phyloP scores from a whole-genome alignment of 2,888 invertebrate species.

The Antheraea assamensis region DNA sequence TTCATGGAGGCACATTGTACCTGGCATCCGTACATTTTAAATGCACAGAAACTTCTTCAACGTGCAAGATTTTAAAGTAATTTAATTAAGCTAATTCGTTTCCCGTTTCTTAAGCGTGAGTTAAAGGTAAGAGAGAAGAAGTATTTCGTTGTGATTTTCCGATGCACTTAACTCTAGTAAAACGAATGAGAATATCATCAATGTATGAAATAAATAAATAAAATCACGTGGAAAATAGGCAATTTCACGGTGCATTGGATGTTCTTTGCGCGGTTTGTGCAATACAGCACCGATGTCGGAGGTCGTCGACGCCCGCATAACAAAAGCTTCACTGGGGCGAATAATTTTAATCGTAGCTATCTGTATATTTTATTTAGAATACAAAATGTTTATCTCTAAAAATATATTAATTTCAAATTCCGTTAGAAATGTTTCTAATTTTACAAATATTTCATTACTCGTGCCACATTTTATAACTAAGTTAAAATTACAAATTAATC shows the following conservation, averaged over 20 bases:
- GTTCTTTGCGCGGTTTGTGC: conserved; percentile 71
- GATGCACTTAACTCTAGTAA: conserved; percentile 51
- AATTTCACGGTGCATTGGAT: conserved; percentile 81
- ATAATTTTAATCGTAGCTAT: conserved; percentile 57
- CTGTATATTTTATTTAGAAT: conserved; percentile 29
- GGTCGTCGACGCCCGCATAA: conserved; percentile 55
- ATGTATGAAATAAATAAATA: conserved; percentile 80
- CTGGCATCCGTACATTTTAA: conserved; percentile 55
- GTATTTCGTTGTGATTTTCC: conserved; percentile 50
- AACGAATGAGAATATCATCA: conserved; percentile 71
- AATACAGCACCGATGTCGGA: conserved; percentile 45
- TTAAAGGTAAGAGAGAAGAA: conserved; percentile 34
- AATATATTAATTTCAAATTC: background rate
- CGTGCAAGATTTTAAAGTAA: conserved; percentile 52
- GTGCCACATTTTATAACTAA: background rate
- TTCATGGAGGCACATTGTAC: conserved; percentile 56
- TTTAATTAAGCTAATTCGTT: conserved; percentile 40
- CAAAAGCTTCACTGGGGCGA: conserved; percentile 67
- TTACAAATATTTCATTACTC: background rate
- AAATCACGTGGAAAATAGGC: conserved; percentile 81
- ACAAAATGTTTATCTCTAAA: background rate
- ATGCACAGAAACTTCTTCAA: conserved; percentile 54
- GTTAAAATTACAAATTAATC: background rate
- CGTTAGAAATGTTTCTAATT: background rate
- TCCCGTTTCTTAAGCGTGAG: conserved; percentile 27